Evolutionary conservation across 1,140 invertebrate species (phyloP).

Genomic region (Proctacanthus coquilletti): DNA sequence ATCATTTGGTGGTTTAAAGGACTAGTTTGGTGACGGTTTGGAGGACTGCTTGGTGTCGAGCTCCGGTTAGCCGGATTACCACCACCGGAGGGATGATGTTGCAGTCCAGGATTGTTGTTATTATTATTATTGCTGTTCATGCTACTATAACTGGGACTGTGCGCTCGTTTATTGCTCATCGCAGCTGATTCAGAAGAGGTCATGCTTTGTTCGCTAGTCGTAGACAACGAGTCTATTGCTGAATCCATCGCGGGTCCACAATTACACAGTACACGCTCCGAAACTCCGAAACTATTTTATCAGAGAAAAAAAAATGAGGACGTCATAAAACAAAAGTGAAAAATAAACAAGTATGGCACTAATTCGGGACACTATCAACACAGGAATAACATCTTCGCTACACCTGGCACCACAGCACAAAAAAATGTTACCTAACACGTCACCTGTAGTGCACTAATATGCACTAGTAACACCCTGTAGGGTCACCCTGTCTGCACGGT

Average conservation of each 20-base stretch:
- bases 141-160: constrained; percentile 16
- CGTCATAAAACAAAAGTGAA: no score
- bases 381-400: no score
- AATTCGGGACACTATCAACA: no score
- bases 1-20: constrained; percentile 34
- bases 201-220: constrained; percentile 45
- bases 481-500: no score
- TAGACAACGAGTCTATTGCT: constrained; percentile 50
- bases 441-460: no score
- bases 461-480: no score
- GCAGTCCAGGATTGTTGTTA: constrained; percentile 28
- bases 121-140: constrained; percentile 30
- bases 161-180: constrained; percentile 34
- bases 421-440: no score
- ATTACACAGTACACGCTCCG: no score
- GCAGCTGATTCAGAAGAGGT: constrained; percentile 10
- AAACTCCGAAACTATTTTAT: no score
- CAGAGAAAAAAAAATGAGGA: no score
- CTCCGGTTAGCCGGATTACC: constrained; percentile 26
- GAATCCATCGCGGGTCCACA: constrained; percentile 41
- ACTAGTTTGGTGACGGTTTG: constrained; percentile 31
- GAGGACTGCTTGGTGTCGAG: constrained; percentile 31
- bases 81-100: constrained; percentile 20
- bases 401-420: no score
- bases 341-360: no score